A percentile compares a stretch with the other conserved stretches of the same genome.
These are phyloP conservation scores for Malurus elegans DNA, from an alignment of 2,113 vertebrate genomes.

Conservation along the genomic window DNA sequence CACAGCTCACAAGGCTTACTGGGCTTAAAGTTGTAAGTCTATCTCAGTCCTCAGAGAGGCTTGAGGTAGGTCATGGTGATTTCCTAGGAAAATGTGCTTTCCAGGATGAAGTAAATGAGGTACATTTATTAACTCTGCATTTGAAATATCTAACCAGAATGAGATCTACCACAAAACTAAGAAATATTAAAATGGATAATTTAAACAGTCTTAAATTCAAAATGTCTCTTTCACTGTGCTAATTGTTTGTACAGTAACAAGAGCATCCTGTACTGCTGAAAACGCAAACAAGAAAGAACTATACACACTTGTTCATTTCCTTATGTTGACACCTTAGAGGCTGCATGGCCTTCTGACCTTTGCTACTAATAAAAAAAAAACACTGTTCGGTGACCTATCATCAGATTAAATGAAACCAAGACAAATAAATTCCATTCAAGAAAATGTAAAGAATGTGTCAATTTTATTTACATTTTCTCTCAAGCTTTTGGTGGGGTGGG, in stretches of 20 bases:
- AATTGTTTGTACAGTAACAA: not conserved
- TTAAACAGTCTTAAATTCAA: not conserved
- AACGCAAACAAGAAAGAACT: not conserved
- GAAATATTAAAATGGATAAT: not conserved
- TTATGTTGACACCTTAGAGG: not conserved
- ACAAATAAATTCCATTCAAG: conserved; percentile 3
- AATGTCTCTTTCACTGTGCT: not conserved
- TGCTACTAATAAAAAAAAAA: not conserved
- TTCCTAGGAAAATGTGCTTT: conserved; percentile 1
- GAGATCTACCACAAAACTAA: not conserved
- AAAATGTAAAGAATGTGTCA: not conserved
- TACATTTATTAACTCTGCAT: not conserved
- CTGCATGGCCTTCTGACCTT: not conserved
- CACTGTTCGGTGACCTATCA: not conserved
- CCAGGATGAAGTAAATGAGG: not conserved
- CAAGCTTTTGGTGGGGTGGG: not conserved
- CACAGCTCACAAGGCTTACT: not conserved
- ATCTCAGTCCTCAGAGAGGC: not conserved
- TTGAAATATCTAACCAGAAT: not conserved
- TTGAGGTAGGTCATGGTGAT: not conserved
- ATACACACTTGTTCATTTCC: not conserved
- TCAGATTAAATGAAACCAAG: not conserved
- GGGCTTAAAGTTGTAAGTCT: not conserved
- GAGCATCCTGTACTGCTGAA: not conserved
- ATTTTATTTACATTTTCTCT: conserved; percentile 7